Base-by-base conservation (phyloP, 2,888 invertebrate genomes). In the Salpingus planirostris region DNA sequence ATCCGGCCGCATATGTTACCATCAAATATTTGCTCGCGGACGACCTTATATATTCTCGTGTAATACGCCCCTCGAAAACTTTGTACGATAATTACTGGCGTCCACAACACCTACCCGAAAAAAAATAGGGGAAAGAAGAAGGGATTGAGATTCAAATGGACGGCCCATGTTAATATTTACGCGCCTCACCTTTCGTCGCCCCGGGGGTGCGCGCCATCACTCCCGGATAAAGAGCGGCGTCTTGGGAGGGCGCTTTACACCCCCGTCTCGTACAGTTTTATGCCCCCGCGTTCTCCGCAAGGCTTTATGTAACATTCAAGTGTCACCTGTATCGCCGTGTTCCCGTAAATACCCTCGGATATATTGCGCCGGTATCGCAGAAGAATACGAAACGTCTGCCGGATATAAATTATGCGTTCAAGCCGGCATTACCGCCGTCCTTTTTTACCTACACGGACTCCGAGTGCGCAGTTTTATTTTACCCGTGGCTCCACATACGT, bases 401-500 rank as follows among this genome's bases (percentile, higher is more conserved):
- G 44, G 40, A 35, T 44, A 44, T 49, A 49, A 49, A 49, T 49
- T 45, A 45, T 45, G 41, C 40, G 45, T 45, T 45, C 42, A 42
- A n/a, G n/a, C 40, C 38, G 41, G 43, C 38, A 46, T 46, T 46
- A 46, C 42, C 43, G 30, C 42, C 44, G 44, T 44, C 44, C 42
- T 34, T 42, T n/a, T 40, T 43, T 45, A 38, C 40, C 36, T 44
- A 36, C 36, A 33, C 36, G 27, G n/a, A n/a, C n/a, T 40, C 24
- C 18, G 11, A 12, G 15, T 22, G 15, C 32, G 40, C 31, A 37
- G 38, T 41, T 35, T 39, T 39, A 37, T 35, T 43, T n/a, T n/a
- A n/a, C n/a, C n/a, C n/a, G n/a, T n/a, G n/a, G n/a, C n/a, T n/a
- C n/a, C n/a, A n/a, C n/a, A n/a, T n/a, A n/a, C n/a, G n/a, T n/a